phyloP scores from a whole-genome alignment of 2,113 vertebrate species.

The Typhlomys cinereus region DNA sequence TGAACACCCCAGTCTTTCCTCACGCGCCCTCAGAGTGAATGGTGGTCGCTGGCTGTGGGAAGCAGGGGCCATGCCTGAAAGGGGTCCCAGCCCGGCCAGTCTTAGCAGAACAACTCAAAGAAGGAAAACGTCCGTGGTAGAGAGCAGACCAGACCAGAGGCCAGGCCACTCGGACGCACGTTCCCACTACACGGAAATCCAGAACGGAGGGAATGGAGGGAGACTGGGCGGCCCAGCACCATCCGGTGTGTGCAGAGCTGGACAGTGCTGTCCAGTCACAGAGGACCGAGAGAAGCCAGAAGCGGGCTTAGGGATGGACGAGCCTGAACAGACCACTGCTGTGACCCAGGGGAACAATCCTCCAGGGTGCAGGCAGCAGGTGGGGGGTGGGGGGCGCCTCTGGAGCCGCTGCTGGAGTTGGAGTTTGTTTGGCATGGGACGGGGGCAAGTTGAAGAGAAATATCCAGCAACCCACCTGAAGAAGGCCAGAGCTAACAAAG shows the following conservation, averaged over 20 bases:
- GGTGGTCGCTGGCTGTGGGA: neutral
- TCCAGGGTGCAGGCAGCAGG: neutral
- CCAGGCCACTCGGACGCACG: neutral
- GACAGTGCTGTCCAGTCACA: no score
- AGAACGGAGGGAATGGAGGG: fast-evolving
- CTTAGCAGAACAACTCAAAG: neutral
- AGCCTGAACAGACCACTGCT: neutral
- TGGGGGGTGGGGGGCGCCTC: neutral
- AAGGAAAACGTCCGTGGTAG: fast-evolving
- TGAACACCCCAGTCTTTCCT: no score
- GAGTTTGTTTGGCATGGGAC: neutral
- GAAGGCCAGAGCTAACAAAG: neutral
- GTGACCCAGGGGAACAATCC: neutral
- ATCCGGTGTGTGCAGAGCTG: no score
- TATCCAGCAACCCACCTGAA: neutral
- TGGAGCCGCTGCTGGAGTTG: neutral
- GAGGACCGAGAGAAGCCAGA: neutral
- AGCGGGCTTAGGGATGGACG: neutral
- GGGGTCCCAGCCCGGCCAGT: no score
- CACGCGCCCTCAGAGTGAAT: neutral
- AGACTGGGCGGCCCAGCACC: neutral
- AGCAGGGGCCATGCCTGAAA: neutral
- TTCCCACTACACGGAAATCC: neutral
- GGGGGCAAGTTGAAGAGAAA: neutral
- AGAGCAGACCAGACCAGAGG: neutral